Percentiles rank a stretch among this genome's conserved stretches.
These are phyloP conservation scores for Craterocephalus amniculus DNA, from an alignment of 2,797 vertebrate species.

Conservation along the genomic window DNA sequence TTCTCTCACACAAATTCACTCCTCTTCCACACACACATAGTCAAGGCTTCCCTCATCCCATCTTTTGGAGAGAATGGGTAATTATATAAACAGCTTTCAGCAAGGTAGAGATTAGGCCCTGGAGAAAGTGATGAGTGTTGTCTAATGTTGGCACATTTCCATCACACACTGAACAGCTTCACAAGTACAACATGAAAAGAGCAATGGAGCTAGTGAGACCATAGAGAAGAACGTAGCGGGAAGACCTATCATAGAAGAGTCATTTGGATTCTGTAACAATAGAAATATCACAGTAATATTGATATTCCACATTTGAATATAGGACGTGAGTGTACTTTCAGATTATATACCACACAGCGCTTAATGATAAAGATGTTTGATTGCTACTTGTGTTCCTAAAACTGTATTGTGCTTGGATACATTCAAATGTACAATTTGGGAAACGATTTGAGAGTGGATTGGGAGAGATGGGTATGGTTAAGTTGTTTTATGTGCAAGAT, in stretches of 20 bases:
- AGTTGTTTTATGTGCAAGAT: conserved; percentile 11
- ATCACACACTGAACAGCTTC: conserved; percentile 53
- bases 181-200: conserved; percentile 32
- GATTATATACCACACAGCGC: neutral
- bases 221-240: neutral
- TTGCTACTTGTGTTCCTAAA: neutral
- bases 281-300: neutral
- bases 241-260: neutral
- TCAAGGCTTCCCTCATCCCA: conserved; percentile 50
- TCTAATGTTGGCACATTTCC: conserved; percentile 63
- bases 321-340: neutral
- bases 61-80: conserved; percentile 73
- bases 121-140: conserved; percentile 58
- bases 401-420: neutral
- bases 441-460: conserved; percentile 1
- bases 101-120: conserved; percentile 64
- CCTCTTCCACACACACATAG: conserved; percentile 32
- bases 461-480: neutral
- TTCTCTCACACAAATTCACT: conserved; percentile 1
- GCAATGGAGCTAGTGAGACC: conserved; percentile 13
- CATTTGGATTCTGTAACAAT: neutral
- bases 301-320: neutral
- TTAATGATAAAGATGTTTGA: neutral
- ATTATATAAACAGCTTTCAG: conserved; percentile 78
- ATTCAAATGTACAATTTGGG: conserved; percentile 3